phyloP scores from a whole-genome alignment of 2,113 vertebrate species.

The Oreamnos americanus region DNA sequence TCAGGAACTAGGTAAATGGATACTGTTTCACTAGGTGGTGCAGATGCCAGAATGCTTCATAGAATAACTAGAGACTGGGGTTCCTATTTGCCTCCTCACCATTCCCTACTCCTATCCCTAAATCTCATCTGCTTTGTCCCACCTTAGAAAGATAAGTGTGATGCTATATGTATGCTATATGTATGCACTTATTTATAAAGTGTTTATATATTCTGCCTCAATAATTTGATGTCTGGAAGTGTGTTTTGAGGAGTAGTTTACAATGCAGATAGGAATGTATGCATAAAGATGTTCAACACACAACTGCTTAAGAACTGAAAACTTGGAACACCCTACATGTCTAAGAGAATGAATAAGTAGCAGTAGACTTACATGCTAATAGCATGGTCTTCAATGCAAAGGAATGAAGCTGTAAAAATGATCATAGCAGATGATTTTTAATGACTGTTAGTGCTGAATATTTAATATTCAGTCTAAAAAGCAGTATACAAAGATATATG shows the following conservation, averaged over 20 bases:
- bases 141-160: neutral
- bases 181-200: neutral
- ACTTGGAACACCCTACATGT: neutral
- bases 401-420: neutral
- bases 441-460: neutral
- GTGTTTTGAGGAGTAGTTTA: neutral
- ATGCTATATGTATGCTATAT: neutral
- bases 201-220: neutral
- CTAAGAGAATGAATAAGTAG: neutral
- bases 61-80: neutral
- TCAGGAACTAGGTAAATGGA: neutral
- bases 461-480: neutral
- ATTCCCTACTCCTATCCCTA: neutral
- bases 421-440: neutral
- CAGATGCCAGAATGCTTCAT: neutral
- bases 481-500: neutral
- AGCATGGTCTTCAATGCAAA: neutral
- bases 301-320: neutral
- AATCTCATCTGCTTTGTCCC: neutral
- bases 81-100: neutral
- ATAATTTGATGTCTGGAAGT: slow-evolving; percentile 2
- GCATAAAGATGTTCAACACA: neutral
- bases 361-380: neutral
- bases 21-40: neutral
- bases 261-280: neutral